Evolutionary conservation across 2,797 vertebrate genomes (phyloP).

Genomic region (Triplophysa bombifrons): DNA sequence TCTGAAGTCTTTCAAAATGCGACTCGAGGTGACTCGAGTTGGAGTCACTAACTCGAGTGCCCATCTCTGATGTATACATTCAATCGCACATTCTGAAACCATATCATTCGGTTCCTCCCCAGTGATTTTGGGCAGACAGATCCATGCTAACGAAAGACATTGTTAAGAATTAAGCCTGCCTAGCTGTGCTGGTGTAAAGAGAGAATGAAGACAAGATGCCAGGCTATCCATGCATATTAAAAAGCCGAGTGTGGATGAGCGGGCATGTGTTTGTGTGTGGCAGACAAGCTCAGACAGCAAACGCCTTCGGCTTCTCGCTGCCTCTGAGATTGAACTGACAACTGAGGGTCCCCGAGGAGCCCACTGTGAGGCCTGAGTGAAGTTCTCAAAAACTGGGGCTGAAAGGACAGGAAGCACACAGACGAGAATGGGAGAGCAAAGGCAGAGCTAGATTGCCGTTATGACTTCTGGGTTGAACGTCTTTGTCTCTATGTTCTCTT

Average conservation of each 20-base stretch:
- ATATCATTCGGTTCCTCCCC: background rate
- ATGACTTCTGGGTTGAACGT: constrained; percentile 10
- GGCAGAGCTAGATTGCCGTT: background rate
- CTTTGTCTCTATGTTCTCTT: background rate
- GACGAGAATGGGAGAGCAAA: constrained; percentile 36
- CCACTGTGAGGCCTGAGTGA: constrained; percentile 42
- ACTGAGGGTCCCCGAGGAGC: constrained; percentile 56
- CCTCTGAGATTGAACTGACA: constrained; percentile 61
- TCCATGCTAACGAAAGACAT: constrained; percentile 1
- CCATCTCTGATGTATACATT: background rate
- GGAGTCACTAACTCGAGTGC: too few relatives aligned
- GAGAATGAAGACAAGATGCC: constrained; percentile 34
- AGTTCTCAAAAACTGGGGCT: constrained; percentile 50
- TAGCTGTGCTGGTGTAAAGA: constrained; percentile 23
- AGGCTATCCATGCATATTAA: constrained; percentile 41
- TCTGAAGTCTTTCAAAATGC: too few relatives aligned
- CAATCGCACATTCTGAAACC: background rate
- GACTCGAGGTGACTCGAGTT: too few relatives aligned
- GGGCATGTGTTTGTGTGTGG: constrained; percentile 40
- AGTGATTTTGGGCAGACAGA: background rate
- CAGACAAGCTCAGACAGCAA: constrained; percentile 54
- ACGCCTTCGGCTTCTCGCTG: constrained; percentile 47
- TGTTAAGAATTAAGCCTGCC: constrained; percentile 21
- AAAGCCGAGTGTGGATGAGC: constrained; percentile 42
- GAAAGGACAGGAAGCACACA: constrained; percentile 53